Conservation (phyloP, 2,113 vertebrate species). For the Nibea coibor region DNA sequence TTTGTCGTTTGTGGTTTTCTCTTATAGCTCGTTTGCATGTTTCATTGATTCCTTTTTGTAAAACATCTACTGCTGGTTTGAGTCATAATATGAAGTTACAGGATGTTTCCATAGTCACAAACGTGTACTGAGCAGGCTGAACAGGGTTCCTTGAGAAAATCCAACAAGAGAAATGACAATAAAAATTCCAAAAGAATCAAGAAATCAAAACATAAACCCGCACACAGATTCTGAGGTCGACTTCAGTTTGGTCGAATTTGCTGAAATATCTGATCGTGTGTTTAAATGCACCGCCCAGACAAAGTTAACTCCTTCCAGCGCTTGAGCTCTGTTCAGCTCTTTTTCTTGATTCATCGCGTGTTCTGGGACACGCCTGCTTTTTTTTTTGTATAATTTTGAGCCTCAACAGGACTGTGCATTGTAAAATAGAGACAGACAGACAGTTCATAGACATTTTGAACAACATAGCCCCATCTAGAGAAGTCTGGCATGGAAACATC, state of each 20-base stretch:
- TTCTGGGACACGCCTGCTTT: background rate
- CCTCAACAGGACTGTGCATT: slow-evolving; percentile 22
- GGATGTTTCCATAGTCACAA: slow-evolving; percentile 43
- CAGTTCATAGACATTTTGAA: slow-evolving; percentile 56
- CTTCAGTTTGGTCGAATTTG: slow-evolving; percentile 14
- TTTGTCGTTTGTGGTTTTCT: slow-evolving; percentile 31
- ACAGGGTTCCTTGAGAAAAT: slow-evolving; percentile 59
- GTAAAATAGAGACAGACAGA: slow-evolving; percentile 61
- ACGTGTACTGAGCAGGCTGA: slow-evolving; percentile 52
- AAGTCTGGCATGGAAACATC: slow-evolving; percentile 54
- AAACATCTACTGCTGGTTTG: slow-evolving; percentile 71
- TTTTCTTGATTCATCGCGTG: slow-evolving; percentile 14
- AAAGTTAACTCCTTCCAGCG: slow-evolving; percentile 20
- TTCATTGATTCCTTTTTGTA: slow-evolving; percentile 24
- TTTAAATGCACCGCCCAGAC: slow-evolving; percentile 33
- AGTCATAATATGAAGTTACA: slow-evolving; percentile 24
- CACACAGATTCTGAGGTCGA: slow-evolving; percentile 33
- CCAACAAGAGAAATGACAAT: slow-evolving; percentile 21
- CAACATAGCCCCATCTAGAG: slow-evolving; percentile 48
- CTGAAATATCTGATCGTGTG: slow-evolving; percentile 24
- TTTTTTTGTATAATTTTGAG: background rate
- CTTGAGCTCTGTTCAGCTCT: background rate
- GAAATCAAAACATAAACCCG: slow-evolving; percentile 24
- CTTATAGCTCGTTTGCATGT: slow-evolving; percentile 41
- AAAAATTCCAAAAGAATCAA: slow-evolving; percentile 43